A percentile compares a stretch with the other conserved stretches of the same genome.
These are phyloP conservation scores for Oscheius sp. DNA, from an alignment of 2,888 invertebrate species.

Conservation along the genomic window DNA sequence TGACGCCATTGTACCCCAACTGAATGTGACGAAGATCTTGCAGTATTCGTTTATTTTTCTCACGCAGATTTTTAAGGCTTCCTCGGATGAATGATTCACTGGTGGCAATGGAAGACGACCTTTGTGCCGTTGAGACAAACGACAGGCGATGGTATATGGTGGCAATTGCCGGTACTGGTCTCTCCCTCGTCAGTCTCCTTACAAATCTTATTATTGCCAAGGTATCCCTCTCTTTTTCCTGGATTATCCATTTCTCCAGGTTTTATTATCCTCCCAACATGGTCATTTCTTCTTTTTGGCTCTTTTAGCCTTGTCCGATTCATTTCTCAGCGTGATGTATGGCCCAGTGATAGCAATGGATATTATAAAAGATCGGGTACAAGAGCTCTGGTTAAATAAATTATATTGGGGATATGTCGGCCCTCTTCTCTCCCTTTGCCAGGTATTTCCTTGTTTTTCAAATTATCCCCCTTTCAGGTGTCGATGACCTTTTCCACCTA, in stretches of 20 bases:
- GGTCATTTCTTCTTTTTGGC: conserved; percentile 72
- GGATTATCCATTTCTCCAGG: conserved; percentile 37
- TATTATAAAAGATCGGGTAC: conserved; percentile 66
- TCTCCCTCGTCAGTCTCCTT: conserved; percentile 54
- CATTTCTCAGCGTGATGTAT: conserved; percentile 70
- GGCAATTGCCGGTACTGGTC: conserved; percentile 65
- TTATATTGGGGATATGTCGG: conserved; percentile 67
- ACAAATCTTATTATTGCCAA: conserved; percentile 55
- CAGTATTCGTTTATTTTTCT: no score
- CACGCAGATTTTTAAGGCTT: no score
- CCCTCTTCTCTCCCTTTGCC: conserved; percentile 66
- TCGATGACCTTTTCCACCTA: conserved; percentile 71
- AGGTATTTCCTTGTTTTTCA: no score
- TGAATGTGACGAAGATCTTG: no score
- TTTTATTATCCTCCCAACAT: conserved; percentile 62
- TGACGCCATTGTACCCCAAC: no score
- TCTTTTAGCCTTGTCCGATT: conserved; percentile 68
- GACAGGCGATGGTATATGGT: conserved; percentile 69
- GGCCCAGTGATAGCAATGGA: conserved; percentile 72
- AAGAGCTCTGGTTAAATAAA: conserved; percentile 63
- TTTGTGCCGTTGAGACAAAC: conserved; percentile 40
- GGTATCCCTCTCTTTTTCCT: conserved; percentile 27
- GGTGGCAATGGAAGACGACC: conserved; percentile 25
- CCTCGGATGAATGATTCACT: conserved; percentile 25
- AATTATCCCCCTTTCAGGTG: conserved; percentile 44